Conservation (phyloP, 2,888 invertebrate genomes). For the Griposia aprilina region DNA sequence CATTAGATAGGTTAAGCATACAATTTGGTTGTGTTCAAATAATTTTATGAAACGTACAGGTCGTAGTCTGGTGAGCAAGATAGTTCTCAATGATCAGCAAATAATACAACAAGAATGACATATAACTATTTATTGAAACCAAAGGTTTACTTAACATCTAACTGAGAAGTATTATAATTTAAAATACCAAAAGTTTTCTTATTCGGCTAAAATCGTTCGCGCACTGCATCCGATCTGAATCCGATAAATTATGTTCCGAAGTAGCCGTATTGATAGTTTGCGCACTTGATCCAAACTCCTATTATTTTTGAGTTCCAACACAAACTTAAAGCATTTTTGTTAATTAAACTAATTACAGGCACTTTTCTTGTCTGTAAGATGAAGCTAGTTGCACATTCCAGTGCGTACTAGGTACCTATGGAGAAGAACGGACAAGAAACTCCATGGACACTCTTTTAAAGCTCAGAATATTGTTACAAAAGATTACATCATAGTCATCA, state of each 20-base stretch:
- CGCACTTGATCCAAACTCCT: neutral
- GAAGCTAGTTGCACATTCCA: neutral
- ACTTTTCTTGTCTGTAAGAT: neutral
- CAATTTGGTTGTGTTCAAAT: neutral
- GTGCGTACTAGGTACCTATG: too few relatives aligned
- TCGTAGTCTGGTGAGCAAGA: neutral
- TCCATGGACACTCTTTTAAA: neutral
- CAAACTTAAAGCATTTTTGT: neutral
- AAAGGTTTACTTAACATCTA: neutral
- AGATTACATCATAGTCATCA: neutral
- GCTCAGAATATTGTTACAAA: neutral
- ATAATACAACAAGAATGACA: neutral
- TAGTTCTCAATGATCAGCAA: neutral
- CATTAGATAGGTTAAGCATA: neutral
- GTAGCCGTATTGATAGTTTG: neutral
- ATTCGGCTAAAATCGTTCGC: neutral
- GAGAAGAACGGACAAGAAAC: too few relatives aligned
- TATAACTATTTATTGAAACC: slow-evolving; percentile 1
- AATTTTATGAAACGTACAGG: neutral
- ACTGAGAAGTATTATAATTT: neutral
- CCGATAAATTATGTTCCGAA: neutral
- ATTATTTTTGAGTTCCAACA: neutral
- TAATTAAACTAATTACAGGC: too few relatives aligned
- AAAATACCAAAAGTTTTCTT: neutral
- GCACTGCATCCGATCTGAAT: neutral